Percentiles rank a stretch among this genome's conserved stretches.
phyloP scores from a whole-genome alignment of 2,797 vertebrate genomes.

The Hyperoplus lanceolatus region DNA sequence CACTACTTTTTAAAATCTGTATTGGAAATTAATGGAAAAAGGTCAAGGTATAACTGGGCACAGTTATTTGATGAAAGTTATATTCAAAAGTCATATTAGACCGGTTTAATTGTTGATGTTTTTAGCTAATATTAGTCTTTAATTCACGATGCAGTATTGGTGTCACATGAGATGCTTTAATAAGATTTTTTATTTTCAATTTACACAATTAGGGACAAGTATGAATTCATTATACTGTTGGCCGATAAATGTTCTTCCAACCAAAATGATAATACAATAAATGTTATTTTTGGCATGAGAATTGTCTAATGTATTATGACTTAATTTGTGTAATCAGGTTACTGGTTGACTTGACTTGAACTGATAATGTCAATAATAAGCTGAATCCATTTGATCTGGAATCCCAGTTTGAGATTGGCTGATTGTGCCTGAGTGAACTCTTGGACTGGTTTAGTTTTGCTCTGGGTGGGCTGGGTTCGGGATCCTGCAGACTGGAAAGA shows the following conservation, averaged over 20 bases:
- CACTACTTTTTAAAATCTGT: background rate
- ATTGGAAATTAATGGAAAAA: background rate
- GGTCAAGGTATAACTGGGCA: background rate
- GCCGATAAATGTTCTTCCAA: background rate
- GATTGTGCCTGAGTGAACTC: background rate
- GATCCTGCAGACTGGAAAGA: conserved; percentile 49
- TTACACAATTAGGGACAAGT: too few relatives aligned
- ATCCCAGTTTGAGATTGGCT: background rate
- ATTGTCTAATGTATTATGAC: background rate
- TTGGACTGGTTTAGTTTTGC: background rate
- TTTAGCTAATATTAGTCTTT: background rate
- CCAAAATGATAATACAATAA: background rate
- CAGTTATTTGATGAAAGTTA: background rate
- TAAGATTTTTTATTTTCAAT: too few relatives aligned
- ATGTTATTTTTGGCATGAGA: background rate
- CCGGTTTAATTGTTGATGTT: background rate
- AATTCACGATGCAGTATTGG: background rate
- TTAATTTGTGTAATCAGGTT: too few relatives aligned
- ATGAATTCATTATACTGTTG: background rate
- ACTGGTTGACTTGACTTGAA: conserved; percentile 1
- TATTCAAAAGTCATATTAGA: background rate
- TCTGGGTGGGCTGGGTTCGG: conserved; percentile 54
- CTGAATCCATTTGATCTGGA: background rate
- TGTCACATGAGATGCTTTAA: too few relatives aligned
- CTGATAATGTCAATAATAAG: background rate